These are phyloP conservation scores for Platyrinchus mystaceus DNA, from an alignment of 2,797 vertebrate genomes.

Conservation along the genomic window DNA sequence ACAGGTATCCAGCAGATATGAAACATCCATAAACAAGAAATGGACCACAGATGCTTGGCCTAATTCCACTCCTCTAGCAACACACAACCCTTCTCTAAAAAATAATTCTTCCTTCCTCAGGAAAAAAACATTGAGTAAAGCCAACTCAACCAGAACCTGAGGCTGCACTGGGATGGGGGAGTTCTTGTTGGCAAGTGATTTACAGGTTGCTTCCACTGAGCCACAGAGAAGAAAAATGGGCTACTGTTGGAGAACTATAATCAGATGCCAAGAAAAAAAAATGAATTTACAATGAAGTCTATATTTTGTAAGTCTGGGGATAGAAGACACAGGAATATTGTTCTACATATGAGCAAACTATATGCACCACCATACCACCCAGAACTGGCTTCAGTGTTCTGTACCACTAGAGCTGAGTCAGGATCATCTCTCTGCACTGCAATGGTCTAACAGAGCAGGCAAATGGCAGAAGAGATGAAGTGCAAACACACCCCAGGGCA, in stretches of 20 bases:
- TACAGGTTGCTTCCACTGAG: conserved; percentile 15
- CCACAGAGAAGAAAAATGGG: not conserved
- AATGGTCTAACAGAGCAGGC: not conserved
- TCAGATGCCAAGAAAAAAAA: not conserved
- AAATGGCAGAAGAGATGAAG: not conserved
- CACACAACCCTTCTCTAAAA: not conserved
- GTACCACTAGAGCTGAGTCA: not conserved
- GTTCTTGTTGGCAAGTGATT: not conserved
- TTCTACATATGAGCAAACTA: not conserved
- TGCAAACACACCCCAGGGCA: not conserved
- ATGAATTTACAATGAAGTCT: not conserved
- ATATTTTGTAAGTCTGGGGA: not conserved
- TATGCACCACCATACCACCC: not conserved
- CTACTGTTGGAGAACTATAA: conserved; percentile 1
- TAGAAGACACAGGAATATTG: not conserved
- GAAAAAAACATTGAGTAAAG: not conserved
- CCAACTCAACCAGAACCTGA: not conserved
- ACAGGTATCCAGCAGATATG: not conserved
- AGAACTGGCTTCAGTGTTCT: not conserved
- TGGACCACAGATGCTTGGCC: not conserved
- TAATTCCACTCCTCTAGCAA: not conserved
- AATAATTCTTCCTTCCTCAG: not conserved
- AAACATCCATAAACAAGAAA: not conserved
- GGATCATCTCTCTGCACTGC: not conserved
- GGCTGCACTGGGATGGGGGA: not conserved